A percentile compares a stretch with the other conserved stretches of the same genome.
These are phyloP conservation scores for Muschampia staudingeri DNA, from an alignment of 2,888 invertebrate genomes.

Conservation along the genomic window DNA sequence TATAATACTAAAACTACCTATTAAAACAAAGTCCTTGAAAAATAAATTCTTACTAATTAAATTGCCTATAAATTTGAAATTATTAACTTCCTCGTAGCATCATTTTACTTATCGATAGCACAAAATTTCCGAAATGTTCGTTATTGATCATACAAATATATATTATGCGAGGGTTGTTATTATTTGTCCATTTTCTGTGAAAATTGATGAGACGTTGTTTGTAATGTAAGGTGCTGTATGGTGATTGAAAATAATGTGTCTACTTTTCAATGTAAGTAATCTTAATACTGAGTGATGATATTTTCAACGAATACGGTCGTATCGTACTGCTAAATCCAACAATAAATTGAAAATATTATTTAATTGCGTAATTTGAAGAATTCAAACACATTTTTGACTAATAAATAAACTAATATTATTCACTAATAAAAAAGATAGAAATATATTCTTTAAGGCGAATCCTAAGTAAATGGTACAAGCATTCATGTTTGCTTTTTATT, in stretches of 20 bases:
- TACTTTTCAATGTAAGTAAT: slow-evolving; percentile 2
- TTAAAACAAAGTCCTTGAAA: background rate
- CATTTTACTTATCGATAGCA: background rate
- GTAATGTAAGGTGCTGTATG: slow-evolving; percentile 33
- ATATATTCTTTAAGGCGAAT: no score
- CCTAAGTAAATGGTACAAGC: no score
- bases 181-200: slow-evolving; percentile 35
- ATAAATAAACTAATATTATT: no score
- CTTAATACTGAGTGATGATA: slow-evolving; percentile 29
- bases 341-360: no score
- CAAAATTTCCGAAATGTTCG: background rate
- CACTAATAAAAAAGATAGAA: no score
- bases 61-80: background rate
- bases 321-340: no score
- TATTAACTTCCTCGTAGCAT: background rate
- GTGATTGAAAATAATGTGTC: slow-evolving; percentile 18
- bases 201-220: slow-evolving; percentile 17
- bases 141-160: background rate
- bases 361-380: no score
- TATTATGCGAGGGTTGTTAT: background rate
- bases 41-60: background rate
- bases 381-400: no score
- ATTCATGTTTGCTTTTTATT: no score
- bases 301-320: background rate
- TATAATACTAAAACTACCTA: background rate